phyloP scores from a whole-genome alignment of 1,140 invertebrate species.

The Thalassaphorura encarpata region DNA sequence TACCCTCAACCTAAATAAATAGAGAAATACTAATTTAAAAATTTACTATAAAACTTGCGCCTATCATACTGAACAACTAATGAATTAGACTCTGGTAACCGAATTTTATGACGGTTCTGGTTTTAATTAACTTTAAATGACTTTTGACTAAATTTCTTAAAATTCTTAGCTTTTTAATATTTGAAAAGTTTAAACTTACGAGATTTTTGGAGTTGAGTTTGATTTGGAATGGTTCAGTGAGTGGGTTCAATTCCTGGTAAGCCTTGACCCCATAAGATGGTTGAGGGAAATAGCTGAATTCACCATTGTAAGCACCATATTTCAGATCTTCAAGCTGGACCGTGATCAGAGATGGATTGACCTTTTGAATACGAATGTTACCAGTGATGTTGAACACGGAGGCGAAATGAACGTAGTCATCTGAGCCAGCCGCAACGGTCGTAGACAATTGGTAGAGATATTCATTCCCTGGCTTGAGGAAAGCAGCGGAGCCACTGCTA shows the following conservation, averaged over 20 bases:
- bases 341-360: constrained; percentile 6
- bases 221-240: constrained; percentile 26
- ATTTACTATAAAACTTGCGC: constrained; percentile 23
- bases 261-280: constrained; percentile 11
- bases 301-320: constrained; percentile 26
- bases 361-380: constrained; percentile 15
- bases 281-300: neutral
- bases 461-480: constrained; percentile 24
- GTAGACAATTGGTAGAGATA: constrained; percentile 23
- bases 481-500: neutral
- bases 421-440: constrained; percentile 18
- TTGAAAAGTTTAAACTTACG: too few relatives aligned
- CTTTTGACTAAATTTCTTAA: too few relatives aligned
- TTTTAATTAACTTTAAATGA: too few relatives aligned
- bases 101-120: too few relatives aligned
- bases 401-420: constrained; percentile 24
- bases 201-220: constrained; percentile 9
- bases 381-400: constrained; percentile 26
- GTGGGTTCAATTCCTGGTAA: constrained; percentile 21
- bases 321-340: constrained; percentile 20
- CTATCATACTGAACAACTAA: too few relatives aligned
- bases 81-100: too few relatives aligned
- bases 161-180: too few relatives aligned
- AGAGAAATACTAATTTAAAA: constrained; percentile 20
- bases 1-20: constrained; percentile 20